Base-by-base conservation (phyloP, 1,140 invertebrate genomes). In the Caenorhabditis inopinata region DNA sequence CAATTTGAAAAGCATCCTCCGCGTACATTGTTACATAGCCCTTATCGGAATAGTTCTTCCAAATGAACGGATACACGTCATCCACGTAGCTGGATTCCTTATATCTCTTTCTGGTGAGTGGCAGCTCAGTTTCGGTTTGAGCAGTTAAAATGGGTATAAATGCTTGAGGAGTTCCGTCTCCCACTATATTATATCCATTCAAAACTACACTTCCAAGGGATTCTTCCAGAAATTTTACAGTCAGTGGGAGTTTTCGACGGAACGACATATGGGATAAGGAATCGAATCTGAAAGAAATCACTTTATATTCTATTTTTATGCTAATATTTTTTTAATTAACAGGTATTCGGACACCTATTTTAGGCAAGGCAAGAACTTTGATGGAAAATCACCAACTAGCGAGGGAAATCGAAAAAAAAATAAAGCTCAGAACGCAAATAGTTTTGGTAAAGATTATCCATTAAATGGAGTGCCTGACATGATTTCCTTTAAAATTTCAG, bases 151-250 rank as follows among this genome's bases (percentile, higher is more conserved):
- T 93, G 0, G 95, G 95, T 46, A 96, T 94, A 21, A 96, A 89
- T 0, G 95, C 94, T 85, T 96, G 94, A 0, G 95, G 94, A 0
- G 95, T 97, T 0, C 95, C 95, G 90, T 97, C 96, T 0, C 95
- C 95, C 1, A 97, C 93, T 77, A 91, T 91, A 80, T 91, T 91
- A 83, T 91, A 91, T 76, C 87, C 86, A 74, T 88, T 87, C 7
- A 87, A 77, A 35, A 87, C 81, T 0, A 85, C 85, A 46, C 92
- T 92, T 25, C 92, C 89, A n/a, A 96, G 88, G 9, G 90, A 87
- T 14, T 94, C 90, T 0, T 90, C 93, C 32, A 97, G 89, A 86
- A 93, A 94, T 25, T 91, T 90, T 85, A 94, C 93, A 9, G 93
- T 93, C 83, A 93, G 92, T 1, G 95, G 95, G 53, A 97, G 89